These are phyloP conservation scores for Heliconius eleuchia DNA, from an alignment of 1,140 invertebrate genomes.

Conservation along the genomic window DNA sequence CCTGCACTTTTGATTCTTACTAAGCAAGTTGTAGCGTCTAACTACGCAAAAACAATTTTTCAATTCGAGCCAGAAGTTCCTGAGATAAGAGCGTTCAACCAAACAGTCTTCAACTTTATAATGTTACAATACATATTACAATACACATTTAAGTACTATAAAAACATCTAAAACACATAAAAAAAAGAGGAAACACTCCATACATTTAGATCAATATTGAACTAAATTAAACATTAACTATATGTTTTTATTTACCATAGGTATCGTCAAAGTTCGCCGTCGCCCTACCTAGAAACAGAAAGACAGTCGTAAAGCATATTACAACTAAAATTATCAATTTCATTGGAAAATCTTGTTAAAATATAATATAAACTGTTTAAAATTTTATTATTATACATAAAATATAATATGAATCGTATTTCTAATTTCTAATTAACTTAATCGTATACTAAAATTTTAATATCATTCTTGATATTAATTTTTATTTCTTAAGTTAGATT, in stretches of 20 bases:
- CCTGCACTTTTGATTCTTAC: too few species aligned
- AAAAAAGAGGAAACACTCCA: neutral
- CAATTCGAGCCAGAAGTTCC: too few species aligned
- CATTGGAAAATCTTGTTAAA: neutral
- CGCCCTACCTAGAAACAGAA: conserved; percentile 13
- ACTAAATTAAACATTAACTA: conserved; percentile 6
- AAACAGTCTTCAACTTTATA: neutral
- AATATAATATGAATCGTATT: neutral
- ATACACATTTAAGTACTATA: neutral
- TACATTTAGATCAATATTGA: neutral
- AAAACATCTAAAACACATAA: neutral
- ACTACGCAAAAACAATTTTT: too few species aligned
- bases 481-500: too few species aligned
- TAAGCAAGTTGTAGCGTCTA: too few species aligned
- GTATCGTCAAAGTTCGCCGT: conserved; percentile 9
- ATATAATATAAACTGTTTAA: neutral
- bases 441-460: neutral
- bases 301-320: conserved; percentile 5
- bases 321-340: neutral
- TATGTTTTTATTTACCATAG: neutral
- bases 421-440: neutral
- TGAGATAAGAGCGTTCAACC: too few species aligned
- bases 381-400: neutral
- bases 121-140: neutral
- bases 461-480: neutral